Evolutionary conservation across 1,140 invertebrate genomes (phyloP).

Genomic region (Littorina saxatilis): DNA sequence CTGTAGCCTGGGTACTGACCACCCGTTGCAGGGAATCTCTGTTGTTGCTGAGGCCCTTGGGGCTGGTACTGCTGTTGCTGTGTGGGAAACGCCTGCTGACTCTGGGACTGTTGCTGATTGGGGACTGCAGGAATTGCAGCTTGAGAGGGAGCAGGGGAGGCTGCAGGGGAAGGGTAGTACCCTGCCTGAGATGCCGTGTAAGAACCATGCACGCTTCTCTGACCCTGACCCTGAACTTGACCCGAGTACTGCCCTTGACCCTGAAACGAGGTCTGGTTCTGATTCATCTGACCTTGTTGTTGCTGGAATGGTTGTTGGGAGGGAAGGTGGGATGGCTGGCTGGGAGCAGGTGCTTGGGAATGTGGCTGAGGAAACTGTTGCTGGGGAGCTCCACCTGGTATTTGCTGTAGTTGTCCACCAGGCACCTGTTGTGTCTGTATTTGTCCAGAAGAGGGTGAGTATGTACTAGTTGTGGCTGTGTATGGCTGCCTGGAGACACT

Average conservation of each 20-base stretch:
- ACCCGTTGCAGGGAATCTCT: not conserved
- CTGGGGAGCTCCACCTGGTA: constrained; percentile 27
- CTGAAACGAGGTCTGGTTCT: not conserved
- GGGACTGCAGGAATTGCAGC: no score
- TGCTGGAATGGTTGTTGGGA: constrained; percentile 6
- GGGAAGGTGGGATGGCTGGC: not conserved
- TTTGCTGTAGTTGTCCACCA: not conserved
- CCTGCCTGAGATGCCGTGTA: no score
- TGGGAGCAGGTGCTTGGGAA: constrained; percentile 11
- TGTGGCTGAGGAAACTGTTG: constrained; percentile 17
- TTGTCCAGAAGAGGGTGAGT: not conserved
- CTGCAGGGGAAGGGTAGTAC: no score
- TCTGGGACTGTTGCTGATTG: no score
- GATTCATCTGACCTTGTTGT: not conserved
- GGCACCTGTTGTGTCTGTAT: not conserved
- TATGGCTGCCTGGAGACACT: not conserved
- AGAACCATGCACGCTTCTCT: not conserved
- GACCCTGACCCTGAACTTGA: constrained; percentile 19
- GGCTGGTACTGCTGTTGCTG: constrained; percentile 29
- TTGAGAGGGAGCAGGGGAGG: no score
- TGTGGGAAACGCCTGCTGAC: constrained; percentile 16
- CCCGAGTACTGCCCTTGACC: not conserved
- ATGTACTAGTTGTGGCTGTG: not conserved
- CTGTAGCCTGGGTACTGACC: not conserved
- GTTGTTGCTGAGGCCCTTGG: not conserved